A percentile compares a stretch with the other conserved stretches of the same genome.
Conservation (phyloP, 2,113 vertebrate species). For the Psephotus haematonotus region DNA sequence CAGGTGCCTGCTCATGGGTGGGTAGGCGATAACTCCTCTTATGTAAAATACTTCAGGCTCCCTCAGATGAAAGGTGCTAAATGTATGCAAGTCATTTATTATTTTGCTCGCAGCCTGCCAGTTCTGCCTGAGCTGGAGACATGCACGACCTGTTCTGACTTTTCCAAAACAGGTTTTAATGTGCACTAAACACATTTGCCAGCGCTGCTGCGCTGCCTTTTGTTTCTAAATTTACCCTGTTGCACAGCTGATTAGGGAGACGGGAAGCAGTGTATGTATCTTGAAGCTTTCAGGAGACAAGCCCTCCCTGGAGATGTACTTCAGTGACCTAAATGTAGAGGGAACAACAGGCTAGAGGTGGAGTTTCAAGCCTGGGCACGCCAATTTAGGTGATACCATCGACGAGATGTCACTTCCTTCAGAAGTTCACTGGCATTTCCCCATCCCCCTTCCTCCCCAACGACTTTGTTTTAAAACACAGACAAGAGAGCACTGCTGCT, state of each 20-base stretch:
- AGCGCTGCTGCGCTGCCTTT: not conserved
- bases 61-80: not conserved
- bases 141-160: slow-evolving; percentile 15
- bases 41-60: not conserved
- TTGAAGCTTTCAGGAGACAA: slow-evolving; percentile 32
- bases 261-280: slow-evolving; percentile 21
- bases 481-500: not conserved
- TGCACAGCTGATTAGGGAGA: slow-evolving; percentile 43
- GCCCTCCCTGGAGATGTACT: slow-evolving; percentile 56
- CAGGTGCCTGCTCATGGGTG: not conserved
- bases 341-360: not conserved
- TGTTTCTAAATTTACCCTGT: slow-evolving; percentile 41
- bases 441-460: not conserved
- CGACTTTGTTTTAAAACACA: not conserved
- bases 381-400: not conserved
- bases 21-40: not conserved
- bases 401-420: not conserved
- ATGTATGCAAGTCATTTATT: not conserved
- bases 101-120: not conserved
- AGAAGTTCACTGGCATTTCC: not conserved
- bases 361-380: slow-evolving; percentile 52
- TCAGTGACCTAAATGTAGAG: slow-evolving; percentile 9
- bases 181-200: not conserved
- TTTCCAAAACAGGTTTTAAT: slow-evolving; percentile 57
- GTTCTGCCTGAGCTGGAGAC: not conserved